Evolutionary conservation across 1,140 invertebrate genomes (phyloP).

Genomic region (Lucilia sericata): DNA sequence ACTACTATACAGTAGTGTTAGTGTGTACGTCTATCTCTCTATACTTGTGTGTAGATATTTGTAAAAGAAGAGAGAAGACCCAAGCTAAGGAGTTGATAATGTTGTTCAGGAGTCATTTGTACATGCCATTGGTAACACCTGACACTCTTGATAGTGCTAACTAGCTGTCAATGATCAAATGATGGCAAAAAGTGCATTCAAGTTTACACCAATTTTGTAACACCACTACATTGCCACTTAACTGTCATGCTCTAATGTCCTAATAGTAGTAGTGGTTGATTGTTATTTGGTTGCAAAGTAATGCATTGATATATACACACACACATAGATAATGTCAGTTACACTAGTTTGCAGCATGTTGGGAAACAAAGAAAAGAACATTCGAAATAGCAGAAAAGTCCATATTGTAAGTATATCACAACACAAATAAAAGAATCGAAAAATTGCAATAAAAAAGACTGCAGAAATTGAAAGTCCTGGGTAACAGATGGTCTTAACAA

Average conservation of each 20-base stretch:
- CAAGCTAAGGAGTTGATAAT: slow-evolving; percentile 10
- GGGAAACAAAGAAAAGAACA: background rate
- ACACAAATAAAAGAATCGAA: background rate
- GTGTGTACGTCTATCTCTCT: background rate
- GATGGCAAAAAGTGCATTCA: slow-evolving; percentile 37
- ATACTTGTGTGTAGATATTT: background rate
- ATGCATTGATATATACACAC: background rate
- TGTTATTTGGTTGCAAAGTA: background rate
- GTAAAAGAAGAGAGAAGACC: background rate
- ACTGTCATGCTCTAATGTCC: slow-evolving; percentile 33
- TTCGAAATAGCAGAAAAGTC: background rate
- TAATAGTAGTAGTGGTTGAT: slow-evolving; percentile 1
- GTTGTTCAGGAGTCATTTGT: slow-evolving; percentile 32
- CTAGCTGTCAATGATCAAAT: slow-evolving; percentile 42
- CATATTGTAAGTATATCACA: background rate
- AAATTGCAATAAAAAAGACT: background rate
- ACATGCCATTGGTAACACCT: slow-evolving; percentile 42
- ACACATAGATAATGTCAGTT: slow-evolving; percentile 8
- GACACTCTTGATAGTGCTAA: slow-evolving; percentile 41
- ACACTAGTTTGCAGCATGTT: background rate
- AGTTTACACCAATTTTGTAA: slow-evolving; percentile 28
- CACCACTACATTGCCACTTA: slow-evolving; percentile 43
- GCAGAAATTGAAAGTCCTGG: slow-evolving; percentile 17
- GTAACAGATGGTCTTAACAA: slow-evolving; percentile 26
- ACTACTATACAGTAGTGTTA: no score